Conservation (phyloP, 2,113 vertebrate species). For the Platanista minor region DNA sequence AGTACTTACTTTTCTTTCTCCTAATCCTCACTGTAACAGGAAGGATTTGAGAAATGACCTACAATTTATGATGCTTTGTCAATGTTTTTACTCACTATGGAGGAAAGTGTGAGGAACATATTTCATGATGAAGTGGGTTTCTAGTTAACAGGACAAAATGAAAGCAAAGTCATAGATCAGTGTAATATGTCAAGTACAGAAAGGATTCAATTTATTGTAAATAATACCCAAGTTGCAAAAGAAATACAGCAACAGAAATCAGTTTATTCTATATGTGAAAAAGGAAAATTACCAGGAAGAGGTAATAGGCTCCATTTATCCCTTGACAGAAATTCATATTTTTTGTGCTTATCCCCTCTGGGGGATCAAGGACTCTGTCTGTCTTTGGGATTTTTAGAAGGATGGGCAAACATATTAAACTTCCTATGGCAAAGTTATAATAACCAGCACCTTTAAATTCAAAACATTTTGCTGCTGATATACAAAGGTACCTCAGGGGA, state of each 20-base stretch:
- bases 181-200: constrained; percentile 74
- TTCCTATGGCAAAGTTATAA: background rate
- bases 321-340: constrained; percentile 49
- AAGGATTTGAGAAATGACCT: constrained; percentile 79
- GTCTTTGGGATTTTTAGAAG: constrained; percentile 41
- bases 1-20: constrained; percentile 67
- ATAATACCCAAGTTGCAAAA: constrained; percentile 71
- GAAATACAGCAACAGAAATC: constrained; percentile 64
- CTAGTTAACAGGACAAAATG: constrained; percentile 83
- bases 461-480: constrained; percentile 24
- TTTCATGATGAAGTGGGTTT: constrained; percentile 83
- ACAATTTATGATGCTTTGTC: constrained; percentile 80
- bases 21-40: constrained; percentile 52
- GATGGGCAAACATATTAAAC: background rate
- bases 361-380: constrained; percentile 2
- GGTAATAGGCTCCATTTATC: constrained; percentile 47
- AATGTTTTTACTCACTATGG: constrained; percentile 76
- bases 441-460: constrained; percentile 29
- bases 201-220: constrained; percentile 79
- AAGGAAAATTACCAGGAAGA: constrained; percentile 60
- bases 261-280: constrained; percentile 66
- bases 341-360: fast-evolving
- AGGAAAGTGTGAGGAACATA: constrained; percentile 79
- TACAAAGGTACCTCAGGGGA: background rate
- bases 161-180: constrained; percentile 83